These are phyloP conservation scores for Drosophila suzukii DNA, from an alignment of 1,140 invertebrate species.

Conservation along the genomic window DNA sequence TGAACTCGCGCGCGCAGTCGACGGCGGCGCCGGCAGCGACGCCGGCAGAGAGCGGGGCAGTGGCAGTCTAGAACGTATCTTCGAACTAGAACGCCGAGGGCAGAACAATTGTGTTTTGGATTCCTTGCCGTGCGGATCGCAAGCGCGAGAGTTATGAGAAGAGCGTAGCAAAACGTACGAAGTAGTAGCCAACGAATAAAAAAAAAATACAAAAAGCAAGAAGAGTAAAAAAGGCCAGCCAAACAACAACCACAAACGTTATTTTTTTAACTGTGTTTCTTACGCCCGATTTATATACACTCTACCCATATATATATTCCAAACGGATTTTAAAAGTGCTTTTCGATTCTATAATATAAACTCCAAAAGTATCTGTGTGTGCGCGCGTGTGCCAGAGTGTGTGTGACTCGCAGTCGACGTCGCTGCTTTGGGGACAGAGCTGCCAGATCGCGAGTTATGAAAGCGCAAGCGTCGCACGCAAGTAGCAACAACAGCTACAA, in stretches of 20 bases:
- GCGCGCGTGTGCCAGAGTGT: conserved; percentile 32
- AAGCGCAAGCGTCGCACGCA: conserved; percentile 72
- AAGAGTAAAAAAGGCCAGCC: conserved; percentile 2
- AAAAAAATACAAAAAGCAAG: background rate
- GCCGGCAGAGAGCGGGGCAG: conserved; percentile 30
- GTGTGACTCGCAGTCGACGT: conserved; percentile 29
- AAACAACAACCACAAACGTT: conserved; percentile 10
- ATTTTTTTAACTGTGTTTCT: conserved; percentile 33
- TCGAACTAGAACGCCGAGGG: conserved; percentile 78
- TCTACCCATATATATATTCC: background rate
- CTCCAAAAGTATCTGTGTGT: conserved; percentile 11
- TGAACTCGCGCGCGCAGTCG: conserved; percentile 29
- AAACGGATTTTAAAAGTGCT: conserved; percentile 11
- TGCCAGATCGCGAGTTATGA: conserved; percentile 79
- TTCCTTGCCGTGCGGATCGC: conserved; percentile 81
- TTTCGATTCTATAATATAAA: conserved; percentile 1
- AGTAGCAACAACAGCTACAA: conserved; percentile 48
- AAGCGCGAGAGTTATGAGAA: conserved; percentile 65
- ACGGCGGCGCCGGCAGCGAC: conserved; percentile 31
- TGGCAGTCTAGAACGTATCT: conserved; percentile 80
- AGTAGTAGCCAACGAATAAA: conserved; percentile 1
- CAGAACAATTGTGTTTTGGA: conserved; percentile 84
- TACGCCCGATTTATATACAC: background rate
- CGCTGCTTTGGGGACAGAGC: conserved; percentile 48
- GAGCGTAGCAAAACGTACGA: conserved; percentile 25